These are phyloP conservation scores for Isaurus tuberculatus DNA, from an alignment of 92 coral and sea anemone genomes.

Conservation along the genomic window DNA sequence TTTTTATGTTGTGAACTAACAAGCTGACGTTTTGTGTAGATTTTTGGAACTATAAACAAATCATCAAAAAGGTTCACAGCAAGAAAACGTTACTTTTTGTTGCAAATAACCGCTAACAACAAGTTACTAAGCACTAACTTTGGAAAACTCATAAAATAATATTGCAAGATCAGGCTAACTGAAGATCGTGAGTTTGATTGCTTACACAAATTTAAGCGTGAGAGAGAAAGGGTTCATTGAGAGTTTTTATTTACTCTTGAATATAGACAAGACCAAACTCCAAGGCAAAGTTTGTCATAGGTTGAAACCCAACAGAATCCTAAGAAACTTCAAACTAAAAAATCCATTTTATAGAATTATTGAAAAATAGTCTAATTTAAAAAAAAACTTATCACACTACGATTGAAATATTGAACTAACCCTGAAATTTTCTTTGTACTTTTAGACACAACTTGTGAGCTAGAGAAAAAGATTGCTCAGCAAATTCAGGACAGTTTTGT, in stretches of 20 bases:
- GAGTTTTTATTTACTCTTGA: too few relatives aligned
- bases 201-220: background rate
- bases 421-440: background rate
- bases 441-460: slow-evolving; percentile 81
- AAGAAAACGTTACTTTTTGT: background rate
- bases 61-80: background rate
- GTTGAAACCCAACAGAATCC: too few relatives aligned
- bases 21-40: background rate
- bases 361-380: background rate
- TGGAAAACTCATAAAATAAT: too few relatives aligned
- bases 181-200: background rate
- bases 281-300: too few relatives aligned
- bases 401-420: background rate
- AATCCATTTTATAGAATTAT: too few relatives aligned
- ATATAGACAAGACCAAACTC: too few relatives aligned
- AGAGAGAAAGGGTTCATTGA: background rate
- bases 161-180: too few relatives aligned
- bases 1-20: background rate
- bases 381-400: background rate
- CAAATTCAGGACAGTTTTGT: slow-evolving; percentile 85
- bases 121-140: too few relatives aligned
- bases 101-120: background rate
- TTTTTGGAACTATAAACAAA: background rate
- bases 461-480: slow-evolving; percentile 87
- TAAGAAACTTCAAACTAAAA: too few relatives aligned